Conservation (phyloP, 35 echinoderm and acorn worm species). For the Anneissia japonica region DNA sequence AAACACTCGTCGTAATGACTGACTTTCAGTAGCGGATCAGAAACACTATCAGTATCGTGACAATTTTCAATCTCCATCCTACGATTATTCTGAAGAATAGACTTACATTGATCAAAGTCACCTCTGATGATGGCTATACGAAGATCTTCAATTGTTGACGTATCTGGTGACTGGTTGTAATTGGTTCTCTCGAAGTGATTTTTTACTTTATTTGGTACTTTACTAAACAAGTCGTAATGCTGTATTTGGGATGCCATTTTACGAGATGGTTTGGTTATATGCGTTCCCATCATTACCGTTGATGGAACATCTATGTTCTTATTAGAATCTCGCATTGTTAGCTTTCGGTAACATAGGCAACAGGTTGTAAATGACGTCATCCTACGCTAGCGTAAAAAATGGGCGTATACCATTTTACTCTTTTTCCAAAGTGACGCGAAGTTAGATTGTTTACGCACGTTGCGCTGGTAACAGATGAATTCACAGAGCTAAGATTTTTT, state of each 20-base stretch:
- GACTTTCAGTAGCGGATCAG: neutral
- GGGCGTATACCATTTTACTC: no score
- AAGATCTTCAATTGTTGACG: neutral
- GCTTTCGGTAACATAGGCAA: neutral
- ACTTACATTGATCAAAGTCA: neutral
- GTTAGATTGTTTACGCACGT: no score
- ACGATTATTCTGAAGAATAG: neutral
- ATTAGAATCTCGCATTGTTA: neutral
- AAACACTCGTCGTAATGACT: neutral
- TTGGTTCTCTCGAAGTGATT: neutral
- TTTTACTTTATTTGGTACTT: neutral
- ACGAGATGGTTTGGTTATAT: neutral
- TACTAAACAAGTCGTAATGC: neutral
- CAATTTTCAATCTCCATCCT: neutral
- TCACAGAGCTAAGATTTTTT: no score
- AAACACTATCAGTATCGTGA: neutral
- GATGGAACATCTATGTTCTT: neutral
- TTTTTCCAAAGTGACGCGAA: neutral
- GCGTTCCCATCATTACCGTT: neutral
- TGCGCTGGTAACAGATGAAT: no score
- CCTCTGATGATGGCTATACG: neutral
- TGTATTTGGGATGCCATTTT: neutral
- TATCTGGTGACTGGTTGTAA: neutral
- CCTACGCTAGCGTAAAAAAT: neutral
- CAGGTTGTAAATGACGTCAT: neutral